Evolutionary conservation across 37 sponge, comb jelly and placozoan species (phyloP).

Genomic region (Aplysina aerophoba): DNA sequence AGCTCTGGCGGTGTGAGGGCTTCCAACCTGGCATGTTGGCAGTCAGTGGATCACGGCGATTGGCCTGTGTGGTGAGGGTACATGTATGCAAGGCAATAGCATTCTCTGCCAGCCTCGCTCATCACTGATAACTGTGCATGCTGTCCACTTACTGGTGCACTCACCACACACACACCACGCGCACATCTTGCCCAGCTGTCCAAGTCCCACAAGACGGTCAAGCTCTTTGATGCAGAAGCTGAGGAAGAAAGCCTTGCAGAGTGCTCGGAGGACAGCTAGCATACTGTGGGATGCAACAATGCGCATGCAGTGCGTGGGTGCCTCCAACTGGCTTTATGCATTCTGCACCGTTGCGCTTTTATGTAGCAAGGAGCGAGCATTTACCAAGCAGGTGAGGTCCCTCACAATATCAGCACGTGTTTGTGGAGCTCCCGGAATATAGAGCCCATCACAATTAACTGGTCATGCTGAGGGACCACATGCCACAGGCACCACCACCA

Average conservation of each 20-base stretch:
- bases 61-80: constrained; percentile 69
- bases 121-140: background rate
- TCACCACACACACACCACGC: background rate
- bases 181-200: constrained; percentile 48
- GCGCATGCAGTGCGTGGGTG: no score
- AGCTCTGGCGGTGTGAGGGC: constrained; percentile 21
- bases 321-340: no score
- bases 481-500: no score
- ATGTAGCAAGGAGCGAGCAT: no score
- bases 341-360: no score
- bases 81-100: background rate
- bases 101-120: background rate
- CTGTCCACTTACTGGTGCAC: background rate
- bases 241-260: constrained; percentile 43
- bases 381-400: no score
- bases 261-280: background rate
- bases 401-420: no score
- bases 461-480: no score
- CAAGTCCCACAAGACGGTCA: constrained; percentile 40
- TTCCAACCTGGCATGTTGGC: constrained; percentile 46
- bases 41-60: constrained; percentile 48
- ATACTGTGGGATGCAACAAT: background rate
- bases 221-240: constrained; percentile 74
- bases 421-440: no score
- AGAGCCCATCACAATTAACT: no score